Evolutionary conservation across 2,888 invertebrate genomes (phyloP), one percentile per base, ranked within the genome.

Genomic region (Cactoblastis cactorum): DNA sequence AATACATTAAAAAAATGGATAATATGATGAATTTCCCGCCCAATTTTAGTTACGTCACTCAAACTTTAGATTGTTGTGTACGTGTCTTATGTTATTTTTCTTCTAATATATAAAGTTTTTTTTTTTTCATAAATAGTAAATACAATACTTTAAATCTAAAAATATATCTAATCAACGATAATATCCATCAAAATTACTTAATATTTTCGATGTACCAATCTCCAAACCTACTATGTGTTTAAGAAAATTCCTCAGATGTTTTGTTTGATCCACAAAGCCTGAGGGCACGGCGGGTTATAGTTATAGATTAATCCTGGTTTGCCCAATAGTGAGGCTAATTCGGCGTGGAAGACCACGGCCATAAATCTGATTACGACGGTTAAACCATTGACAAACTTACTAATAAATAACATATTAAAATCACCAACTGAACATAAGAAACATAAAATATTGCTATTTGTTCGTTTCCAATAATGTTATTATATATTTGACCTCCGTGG

Each of bases 311-410:
- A 43, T 28, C 43, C 28, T 43, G 43, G 43, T 43, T 43, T 43
- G 43, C 28, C 51, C 53, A 53, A 58, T 41, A 51, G 53, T 59
- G 53, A 38, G 56, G 66, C 71, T 75, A 73, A 77, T 76, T 77
- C 76, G 73, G 72, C 71, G 71, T 65, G 65, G 61, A 67, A 54
- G 61, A 53, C 53, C 60, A 59, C 64, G 57, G 64, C 59, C 67
- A 73, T 80, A 80, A 80, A 80, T 79, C 65, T 41, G 49, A 34
- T 9, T 37, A 37, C 22, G 15, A 28, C 17, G 28, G 43, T 5
- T 5, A 2, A 15, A 8, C 4, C 43, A 11, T 2, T 4, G 43
- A 17, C 15, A 1, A 32, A 43, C 5, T 1, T 15, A 17, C 1
- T 5, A 43, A 43, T 43, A 28, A 28, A 43, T 28, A 15, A 43